A percentile compares a stretch with the other conserved stretches of the same genome.
These are phyloP conservation scores for Bombus picipes DNA, from an alignment of 1,140 invertebrate species.

Conservation along the genomic window DNA sequence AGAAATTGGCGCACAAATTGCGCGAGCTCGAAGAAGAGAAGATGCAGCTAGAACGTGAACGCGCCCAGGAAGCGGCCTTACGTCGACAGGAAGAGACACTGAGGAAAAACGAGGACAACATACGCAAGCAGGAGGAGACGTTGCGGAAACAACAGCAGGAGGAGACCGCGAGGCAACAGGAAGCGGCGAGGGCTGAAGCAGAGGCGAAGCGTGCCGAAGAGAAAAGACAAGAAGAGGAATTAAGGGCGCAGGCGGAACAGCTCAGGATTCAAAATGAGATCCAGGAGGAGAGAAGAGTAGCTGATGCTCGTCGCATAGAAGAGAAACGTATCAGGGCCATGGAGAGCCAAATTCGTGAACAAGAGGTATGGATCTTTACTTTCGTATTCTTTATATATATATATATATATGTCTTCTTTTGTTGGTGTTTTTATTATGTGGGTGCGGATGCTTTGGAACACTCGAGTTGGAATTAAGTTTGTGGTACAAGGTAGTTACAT, in stretches of 20 bases:
- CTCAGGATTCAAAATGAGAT: constrained; percentile 69
- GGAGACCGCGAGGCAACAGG: constrained; percentile 63
- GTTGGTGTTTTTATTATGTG: neutral
- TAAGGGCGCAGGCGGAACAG: constrained; percentile 70
- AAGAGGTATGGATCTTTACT: constrained; percentile 78
- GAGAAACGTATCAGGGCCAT: constrained; percentile 82
- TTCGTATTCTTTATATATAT: neutral
- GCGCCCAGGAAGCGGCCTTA: constrained; percentile 75
- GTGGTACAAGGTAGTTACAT: neutral
- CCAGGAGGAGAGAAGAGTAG: constrained; percentile 70
- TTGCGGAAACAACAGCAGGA: constrained; percentile 69
- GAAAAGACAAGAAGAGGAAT: constrained; percentile 70
- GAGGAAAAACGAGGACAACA: constrained; percentile 79
- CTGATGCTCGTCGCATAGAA: constrained; percentile 76
- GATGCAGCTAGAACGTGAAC: constrained; percentile 81
- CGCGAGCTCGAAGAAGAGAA: constrained; percentile 84
- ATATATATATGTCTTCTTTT: neutral
- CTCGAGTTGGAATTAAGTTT: neutral
- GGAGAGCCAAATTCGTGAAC: constrained; percentile 84
- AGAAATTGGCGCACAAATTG: constrained; percentile 83
- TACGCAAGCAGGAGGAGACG: constrained; percentile 75
- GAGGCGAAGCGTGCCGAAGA: constrained; percentile 45
- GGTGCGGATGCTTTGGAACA: constrained; percentile 14
- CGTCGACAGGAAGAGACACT: constrained; percentile 75
- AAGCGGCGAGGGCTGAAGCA: constrained; percentile 35